phyloP scores from a whole-genome alignment of 2,888 invertebrate species.

The Epirrita christyi region DNA sequence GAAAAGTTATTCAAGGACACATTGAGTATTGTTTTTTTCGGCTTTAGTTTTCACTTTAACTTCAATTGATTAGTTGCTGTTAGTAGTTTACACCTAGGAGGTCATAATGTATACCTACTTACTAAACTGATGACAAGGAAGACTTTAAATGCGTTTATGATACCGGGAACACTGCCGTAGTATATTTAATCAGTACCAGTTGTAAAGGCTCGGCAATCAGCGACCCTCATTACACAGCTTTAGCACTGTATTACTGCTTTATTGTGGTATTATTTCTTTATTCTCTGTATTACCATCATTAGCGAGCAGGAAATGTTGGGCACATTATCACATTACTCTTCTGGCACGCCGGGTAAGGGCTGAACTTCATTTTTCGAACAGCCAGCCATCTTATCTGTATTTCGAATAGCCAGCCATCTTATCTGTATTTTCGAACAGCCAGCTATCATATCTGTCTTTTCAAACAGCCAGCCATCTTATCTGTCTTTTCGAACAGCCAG shows the following conservation, averaged over 20 bases:
- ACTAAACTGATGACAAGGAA: slow-evolving; percentile 1
- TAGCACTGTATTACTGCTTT: slow-evolving; percentile 7
- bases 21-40: not conserved
- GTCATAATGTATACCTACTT: no score
- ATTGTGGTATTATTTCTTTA: slow-evolving; percentile 20
- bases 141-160: not conserved
- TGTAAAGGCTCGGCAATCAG: not conserved
- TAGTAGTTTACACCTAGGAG: not conserved
- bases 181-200: not conserved
- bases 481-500: no score
- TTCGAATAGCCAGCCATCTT: no score
- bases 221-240: not conserved
- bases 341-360: slow-evolving; percentile 30
- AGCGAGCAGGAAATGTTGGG: slow-evolving; percentile 33
- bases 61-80: no score
- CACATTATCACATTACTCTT: slow-evolving; percentile 40
- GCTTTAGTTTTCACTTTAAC: not conserved
- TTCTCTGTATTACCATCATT: slow-evolving; percentile 31
- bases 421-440: no score
- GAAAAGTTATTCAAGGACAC: no score
- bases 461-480: no score
- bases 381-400: no score
- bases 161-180: not conserved
- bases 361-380: slow-evolving; percentile 2
- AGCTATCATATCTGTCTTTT: no score